Conservation (phyloP, 2,113 vertebrate species). For the Casuarius casuarius region DNA sequence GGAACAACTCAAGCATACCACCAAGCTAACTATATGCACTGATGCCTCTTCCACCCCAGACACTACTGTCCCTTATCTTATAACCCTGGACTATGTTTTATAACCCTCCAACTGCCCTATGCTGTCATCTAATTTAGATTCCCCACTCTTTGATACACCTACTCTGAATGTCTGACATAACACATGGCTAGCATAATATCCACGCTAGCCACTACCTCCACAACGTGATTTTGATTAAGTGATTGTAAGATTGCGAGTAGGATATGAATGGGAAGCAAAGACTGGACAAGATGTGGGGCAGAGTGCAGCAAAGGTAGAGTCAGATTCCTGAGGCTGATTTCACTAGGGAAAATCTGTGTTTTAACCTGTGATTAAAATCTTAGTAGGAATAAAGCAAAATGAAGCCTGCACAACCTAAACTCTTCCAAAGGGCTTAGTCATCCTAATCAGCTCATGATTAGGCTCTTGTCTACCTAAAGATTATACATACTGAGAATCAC, state of each 20-base stretch:
- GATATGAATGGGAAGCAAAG: neutral
- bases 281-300: neutral
- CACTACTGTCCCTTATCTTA: neutral
- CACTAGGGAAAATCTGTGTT: neutral
- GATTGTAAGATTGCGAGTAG: neutral
- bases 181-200: neutral
- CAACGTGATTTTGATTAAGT: neutral
- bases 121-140: neutral
- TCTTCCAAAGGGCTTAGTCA: neutral
- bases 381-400: neutral
- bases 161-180: neutral
- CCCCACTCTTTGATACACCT: neutral
- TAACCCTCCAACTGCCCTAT: neutral
- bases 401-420: neutral
- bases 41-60: neutral
- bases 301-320: neutral
- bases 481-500: neutral
- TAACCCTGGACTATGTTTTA: neutral
- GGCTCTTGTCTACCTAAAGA: neutral
- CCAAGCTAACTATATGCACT: neutral
- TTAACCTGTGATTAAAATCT: neutral
- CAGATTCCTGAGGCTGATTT: neutral
- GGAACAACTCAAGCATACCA: neutral
- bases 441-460: neutral
- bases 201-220: fast-evolving